These are phyloP conservation scores for Polypedilum vanderplanki DNA, from an alignment of 1,140 invertebrate species.

Conservation along the genomic window DNA sequence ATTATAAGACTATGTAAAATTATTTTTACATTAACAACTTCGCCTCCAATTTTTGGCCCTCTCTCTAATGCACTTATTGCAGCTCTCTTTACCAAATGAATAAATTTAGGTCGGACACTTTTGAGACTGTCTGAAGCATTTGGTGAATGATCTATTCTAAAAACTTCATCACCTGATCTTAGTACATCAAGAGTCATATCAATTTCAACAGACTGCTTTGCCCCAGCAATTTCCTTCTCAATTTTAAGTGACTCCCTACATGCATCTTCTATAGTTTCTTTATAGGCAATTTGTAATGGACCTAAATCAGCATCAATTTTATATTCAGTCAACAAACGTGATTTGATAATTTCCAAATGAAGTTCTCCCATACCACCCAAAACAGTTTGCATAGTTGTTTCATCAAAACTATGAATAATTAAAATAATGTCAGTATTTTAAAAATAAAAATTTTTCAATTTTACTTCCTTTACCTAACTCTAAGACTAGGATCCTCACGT, in stretches of 20 bases:
- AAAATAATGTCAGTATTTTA: too few species aligned
- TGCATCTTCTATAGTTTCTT: conserved; percentile 59
- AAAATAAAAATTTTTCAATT: too few species aligned
- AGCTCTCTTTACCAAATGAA: conserved; percentile 56
- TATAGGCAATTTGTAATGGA: conserved; percentile 88
- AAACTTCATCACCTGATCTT: conserved; percentile 35
- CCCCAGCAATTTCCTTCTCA: conserved; percentile 60
- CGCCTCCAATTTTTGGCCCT: conserved; percentile 64
- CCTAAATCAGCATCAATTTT: conserved; percentile 91
- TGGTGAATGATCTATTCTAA: conserved; percentile 54
- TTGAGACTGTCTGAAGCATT: conserved; percentile 59
- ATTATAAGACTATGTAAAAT: conserved; percentile 69
- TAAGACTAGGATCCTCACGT: conserved; percentile 90
- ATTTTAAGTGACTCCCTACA: conserved; percentile 49
- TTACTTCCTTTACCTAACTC: too few species aligned
- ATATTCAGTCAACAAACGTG: conserved; percentile 79
- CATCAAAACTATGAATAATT: conserved; percentile 59
- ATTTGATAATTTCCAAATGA: conserved; percentile 90
- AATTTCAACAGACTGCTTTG: conserved; percentile 50
- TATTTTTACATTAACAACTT: conserved; percentile 67
- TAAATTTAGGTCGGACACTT: conserved; percentile 50
- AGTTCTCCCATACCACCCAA: conserved; percentile 93
- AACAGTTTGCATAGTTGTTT: conserved; percentile 79
- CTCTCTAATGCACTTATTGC: conserved; percentile 54
- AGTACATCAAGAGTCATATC: conserved; percentile 50